Base-by-base conservation (phyloP, 2,113 vertebrate species). In the Epinephelus fuscoguttatus region DNA sequence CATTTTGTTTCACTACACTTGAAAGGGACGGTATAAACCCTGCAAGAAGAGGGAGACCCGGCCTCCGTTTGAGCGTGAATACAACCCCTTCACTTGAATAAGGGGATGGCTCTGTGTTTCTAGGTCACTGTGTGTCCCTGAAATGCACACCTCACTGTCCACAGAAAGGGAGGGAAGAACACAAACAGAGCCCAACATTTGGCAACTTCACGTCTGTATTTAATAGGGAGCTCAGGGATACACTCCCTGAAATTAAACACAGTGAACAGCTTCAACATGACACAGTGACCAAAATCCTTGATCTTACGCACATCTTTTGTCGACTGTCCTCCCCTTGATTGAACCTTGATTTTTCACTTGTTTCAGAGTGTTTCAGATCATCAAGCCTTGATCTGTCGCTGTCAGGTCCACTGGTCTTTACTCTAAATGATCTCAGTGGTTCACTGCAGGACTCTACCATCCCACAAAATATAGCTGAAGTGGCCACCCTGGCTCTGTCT, bases 1-100 rank as follows among this genome's bases (percentile, higher is more conserved):
- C 90, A 91, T 86, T 94, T 93, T 94, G 91, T 92, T 92, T 91
- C 88, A 86, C 78, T 90, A 53, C 84, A 93, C 88, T 91, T 92
- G 82, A 92, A 94, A 91, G 84, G 72, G 86, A 83, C n/a, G 33
- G 76, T 86, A 87, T 85, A 90, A 89, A 80, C 33, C 60, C 87
- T 75, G 78, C 56, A 79, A 84, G 82, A 79, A 84, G 71, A 84
- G 75, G 84, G 72, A 91, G 78, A 69, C 71, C 70, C 49, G 13
- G 80, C 78, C 81, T 82, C 37, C 42, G 70, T 79, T 62, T 70
- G 72, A 86, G 81, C 61, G 21, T 82, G 84, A 92, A 85, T 80
- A 18, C 89, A 84, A 66, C 52, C 81, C 89, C 88, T 91, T 90
- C 75, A 76, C 85, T 88, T 82, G 82, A 90, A 85, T 80, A 85